A percentile compares a stretch with the other conserved stretches of the same genome.
Conservation (phyloP, 2,113 vertebrate genomes). For the Scytalopus superciliaris region DNA sequence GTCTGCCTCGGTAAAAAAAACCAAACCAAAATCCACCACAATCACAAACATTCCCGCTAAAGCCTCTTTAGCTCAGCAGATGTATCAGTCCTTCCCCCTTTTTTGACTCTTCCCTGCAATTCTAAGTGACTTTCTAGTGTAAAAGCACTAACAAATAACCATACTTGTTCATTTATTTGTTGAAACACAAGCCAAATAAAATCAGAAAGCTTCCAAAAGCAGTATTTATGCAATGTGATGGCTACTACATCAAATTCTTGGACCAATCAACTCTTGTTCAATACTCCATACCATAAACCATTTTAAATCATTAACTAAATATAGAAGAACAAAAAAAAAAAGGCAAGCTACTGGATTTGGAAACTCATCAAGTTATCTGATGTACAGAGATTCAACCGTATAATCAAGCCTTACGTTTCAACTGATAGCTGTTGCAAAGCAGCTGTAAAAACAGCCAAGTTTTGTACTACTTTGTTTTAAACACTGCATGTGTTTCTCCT, state of each 20-base stretch:
- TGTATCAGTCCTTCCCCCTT: not conserved
- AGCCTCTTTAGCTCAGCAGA: not conserved
- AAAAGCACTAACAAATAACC: not conserved
- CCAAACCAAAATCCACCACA: fast-evolving
- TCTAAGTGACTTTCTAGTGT: not conserved
- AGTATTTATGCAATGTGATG: not conserved
- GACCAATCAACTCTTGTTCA: not conserved
- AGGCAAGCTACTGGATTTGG: not conserved
- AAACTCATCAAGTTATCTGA: not conserved
- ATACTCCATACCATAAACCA: not conserved
- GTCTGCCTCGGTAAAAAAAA: not conserved
- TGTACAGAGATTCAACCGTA: not conserved
- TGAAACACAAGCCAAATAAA: not conserved
- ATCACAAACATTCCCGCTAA: not conserved
- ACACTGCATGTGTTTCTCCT: not conserved
- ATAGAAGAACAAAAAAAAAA: not conserved
- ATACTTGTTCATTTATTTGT: not conserved
- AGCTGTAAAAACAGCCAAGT: not conserved
- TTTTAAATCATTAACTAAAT: not conserved
- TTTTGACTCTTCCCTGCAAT: not conserved
- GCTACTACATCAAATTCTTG: not conserved
- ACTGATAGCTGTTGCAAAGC: not conserved
- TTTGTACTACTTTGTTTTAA: not conserved
- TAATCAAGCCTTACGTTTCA: not conserved
- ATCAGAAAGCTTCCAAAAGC: not conserved